Base-by-base conservation (phyloP, 2,113 vertebrate species). In the Notiomystis cincta region DNA sequence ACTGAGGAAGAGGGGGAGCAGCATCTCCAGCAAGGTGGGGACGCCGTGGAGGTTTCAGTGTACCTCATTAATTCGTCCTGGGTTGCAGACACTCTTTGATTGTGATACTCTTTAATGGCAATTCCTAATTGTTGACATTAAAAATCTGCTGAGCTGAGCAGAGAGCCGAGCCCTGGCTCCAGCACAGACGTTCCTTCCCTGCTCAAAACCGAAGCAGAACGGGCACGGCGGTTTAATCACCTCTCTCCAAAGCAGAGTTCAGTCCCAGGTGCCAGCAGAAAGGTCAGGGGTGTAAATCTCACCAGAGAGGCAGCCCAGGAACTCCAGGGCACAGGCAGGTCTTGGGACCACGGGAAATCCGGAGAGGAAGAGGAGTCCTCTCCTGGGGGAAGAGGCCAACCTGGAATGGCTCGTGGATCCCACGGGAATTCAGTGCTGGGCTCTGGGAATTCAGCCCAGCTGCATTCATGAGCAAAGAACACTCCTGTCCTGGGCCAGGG, bases 41-140 rank as follows among this genome's bases (percentile, higher is more conserved):
- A 76, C 2, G 0, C 70, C 47, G 48, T 9, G 13, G 84, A 92
- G 72, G 70, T 87, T 97, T 89, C 30, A 89, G 44, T 21, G 80
- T 64, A 79, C 48, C 91, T 98, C 91, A 95, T 96, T 97, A 96
- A 90, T 82, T 94, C 93, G 15, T 64, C 77, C 94, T 79, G 72
- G 96, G 60, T 73, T 85, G 79, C 91, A 96, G 81, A 85, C 72
- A 88, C 90, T 45, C 92, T 94, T 37, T 93, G 94, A 96, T 95
- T 95, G 91, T 72, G 96, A 91, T 93, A 73, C 51, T 81, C 58
- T 94, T 95, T 97, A 94, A 78, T 87, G 81, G 89, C 87, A 96
- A 96, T 71, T 72, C 97, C 78, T 97, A 96, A 96, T 96, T 97
- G 89, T 96, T 97, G 94, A 95, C 95, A 96, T 96, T 97, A 96